Percentiles rank a stretch among this genome's conserved stretches.
phyloP scores from a whole-genome alignment of 2,113 vertebrate species.

The Spermophilus dauricus region DNA sequence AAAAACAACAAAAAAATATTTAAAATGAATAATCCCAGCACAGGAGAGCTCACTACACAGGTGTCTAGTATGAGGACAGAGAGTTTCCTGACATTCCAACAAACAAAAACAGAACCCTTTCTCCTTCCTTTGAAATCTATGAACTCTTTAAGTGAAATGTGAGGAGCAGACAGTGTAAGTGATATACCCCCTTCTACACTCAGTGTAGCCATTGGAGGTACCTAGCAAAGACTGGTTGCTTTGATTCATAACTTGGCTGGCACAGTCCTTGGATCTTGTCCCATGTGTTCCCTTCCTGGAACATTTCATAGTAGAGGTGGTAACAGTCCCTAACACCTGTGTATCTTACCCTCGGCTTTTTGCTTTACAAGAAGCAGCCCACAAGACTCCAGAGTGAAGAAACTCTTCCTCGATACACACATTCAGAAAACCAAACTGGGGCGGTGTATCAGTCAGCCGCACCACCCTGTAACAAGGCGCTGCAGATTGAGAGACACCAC shows the following conservation, averaged over 20 bases:
- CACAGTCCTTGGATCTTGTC: not conserved
- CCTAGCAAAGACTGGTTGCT: not conserved
- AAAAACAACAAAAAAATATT: no score
- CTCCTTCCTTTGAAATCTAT: not conserved
- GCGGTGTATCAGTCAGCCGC: not conserved
- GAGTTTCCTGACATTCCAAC: not conserved
- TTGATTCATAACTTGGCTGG: not conserved
- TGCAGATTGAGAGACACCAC: accelerated
- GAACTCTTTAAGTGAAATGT: not conserved
- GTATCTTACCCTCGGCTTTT: no score
- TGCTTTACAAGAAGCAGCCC: not conserved
- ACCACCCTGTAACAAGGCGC: not conserved
- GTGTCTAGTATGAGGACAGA: not conserved
- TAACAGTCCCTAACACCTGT: accelerated
- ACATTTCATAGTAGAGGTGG: no score
- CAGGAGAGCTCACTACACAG: not conserved
- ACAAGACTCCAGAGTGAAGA: not conserved
- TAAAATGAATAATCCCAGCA: not conserved
- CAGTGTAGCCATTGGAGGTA: not conserved
- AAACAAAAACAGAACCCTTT: not conserved
- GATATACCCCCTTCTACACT: not conserved
- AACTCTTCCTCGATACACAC: not conserved
- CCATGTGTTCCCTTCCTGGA: not conserved
- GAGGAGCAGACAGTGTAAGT: not conserved
- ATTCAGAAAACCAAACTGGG: not conserved